phyloP scores from a whole-genome alignment of 2,113 vertebrate genomes.

The Macrotis lagotis region DNA sequence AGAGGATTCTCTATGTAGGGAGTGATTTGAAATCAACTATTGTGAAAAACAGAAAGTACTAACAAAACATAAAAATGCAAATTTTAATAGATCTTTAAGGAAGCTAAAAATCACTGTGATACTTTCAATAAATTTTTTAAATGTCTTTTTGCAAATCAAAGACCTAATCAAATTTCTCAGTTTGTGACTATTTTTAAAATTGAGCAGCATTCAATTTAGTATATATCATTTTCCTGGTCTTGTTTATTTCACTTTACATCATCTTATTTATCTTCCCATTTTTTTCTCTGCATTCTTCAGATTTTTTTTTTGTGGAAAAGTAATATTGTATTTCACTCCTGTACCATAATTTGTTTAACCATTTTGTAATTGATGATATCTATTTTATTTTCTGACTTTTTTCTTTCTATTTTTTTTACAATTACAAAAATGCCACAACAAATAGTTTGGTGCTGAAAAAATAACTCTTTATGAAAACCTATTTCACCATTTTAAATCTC shows the following conservation, averaged over 20 bases:
- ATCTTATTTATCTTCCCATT: background rate
- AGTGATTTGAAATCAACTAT: background rate
- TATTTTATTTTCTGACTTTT: background rate
- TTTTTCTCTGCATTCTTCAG: no score
- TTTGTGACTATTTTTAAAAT: background rate
- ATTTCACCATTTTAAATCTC: conserved; percentile 28
- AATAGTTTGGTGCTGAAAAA: conserved; percentile 3
- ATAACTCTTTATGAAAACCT: conserved; percentile 22
- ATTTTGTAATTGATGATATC: background rate
- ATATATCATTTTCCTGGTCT: background rate
- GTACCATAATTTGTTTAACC: background rate
- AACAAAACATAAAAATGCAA: background rate
- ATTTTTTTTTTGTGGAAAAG: no score
- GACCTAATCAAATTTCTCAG: background rate
- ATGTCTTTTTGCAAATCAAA: background rate
- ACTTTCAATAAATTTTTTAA: background rate
- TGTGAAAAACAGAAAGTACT: background rate
- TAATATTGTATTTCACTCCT: background rate
- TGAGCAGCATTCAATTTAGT: background rate
- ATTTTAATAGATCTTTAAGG: background rate
- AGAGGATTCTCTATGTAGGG: background rate
- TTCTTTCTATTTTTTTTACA: background rate
- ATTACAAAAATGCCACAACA: background rate
- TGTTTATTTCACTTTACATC: background rate
- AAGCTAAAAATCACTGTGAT: background rate